A percentile compares a stretch with the other conserved stretches of the same genome.
phyloP scores from a whole-genome alignment of 2,113 vertebrate genomes.

The Recurvirostra avosetta region DNA sequence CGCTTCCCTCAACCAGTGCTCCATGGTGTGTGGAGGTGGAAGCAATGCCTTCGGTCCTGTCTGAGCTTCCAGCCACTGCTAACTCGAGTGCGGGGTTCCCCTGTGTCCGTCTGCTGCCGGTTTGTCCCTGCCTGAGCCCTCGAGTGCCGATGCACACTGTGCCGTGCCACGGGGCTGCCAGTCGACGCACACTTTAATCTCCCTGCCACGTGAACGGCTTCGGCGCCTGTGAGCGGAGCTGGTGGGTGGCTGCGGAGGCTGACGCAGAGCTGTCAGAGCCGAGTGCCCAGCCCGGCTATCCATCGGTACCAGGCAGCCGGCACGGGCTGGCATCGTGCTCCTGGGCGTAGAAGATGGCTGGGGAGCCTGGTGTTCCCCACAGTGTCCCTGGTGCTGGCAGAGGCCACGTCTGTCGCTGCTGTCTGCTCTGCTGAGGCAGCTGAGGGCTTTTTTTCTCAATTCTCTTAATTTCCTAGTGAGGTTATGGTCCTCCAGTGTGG shows the following conservation, averaged over 20 bases:
- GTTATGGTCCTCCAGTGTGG: neutral
- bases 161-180: neutral
- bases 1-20: too few species aligned
- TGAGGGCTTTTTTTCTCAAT: neutral
- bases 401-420: neutral
- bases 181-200: neutral
- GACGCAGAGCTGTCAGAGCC: neutral
- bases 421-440: neutral
- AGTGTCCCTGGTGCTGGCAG: neutral
- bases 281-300: neutral
- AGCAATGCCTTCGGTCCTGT: accelerated
- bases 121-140: neutral
- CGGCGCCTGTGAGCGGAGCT: neutral
- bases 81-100: neutral
- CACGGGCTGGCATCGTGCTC: neutral
- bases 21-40: neutral
- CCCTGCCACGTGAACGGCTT: neutral
- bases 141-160: neutral
- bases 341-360: neutral
- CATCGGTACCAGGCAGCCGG: neutral
- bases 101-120: neutral
- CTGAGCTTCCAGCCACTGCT: neutral
- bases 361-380: neutral
- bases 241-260: neutral
- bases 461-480: neutral